Base-by-base conservation (phyloP, 2,113 vertebrate species). In the Gambusia affinis region DNA sequence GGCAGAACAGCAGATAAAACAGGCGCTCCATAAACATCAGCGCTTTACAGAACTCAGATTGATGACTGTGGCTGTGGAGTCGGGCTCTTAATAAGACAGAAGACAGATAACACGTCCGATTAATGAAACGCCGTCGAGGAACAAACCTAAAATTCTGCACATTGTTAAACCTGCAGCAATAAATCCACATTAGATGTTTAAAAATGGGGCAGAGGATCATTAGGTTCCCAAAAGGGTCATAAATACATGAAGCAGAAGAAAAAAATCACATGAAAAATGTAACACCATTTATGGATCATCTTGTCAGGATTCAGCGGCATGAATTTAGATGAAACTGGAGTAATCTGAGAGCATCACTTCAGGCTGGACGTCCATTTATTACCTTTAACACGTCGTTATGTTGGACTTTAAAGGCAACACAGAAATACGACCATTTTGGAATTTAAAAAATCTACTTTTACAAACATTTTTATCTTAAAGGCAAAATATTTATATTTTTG, bases 1-100 rank as follows among this genome's bases (percentile, higher is more conserved):
- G 27, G 80, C 19, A 80, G 27, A 73, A 28, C 42, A 44, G 61
- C 0, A 47, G 37, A 68, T 30, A 60, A 64, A 47, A 37, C n/a
- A 4, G 37, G 37, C 22, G 24, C 24, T 10, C 51, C 24, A 57
- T 57, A 57, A 57, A 57, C 51, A 57, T 57, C 24, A 10, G 8
- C 8, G 51, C 17, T 57, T 10, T 57, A n/a, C 22, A 57, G 24
- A 8, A 57, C 8, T 57, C 51, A 57, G 51, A 57, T 57, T 57
- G 17, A 57, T 57, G 51, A 57, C 51, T 24, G 5, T n/a, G 51
- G 17, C 51, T 24, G 8, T 10, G 51, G 24, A 57, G 51, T n/a
- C 51, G 8, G 51, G 51, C 51, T 57, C 51, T 57, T 57, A 57
- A 57, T 57, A 57, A 57, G 22, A 57, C 51, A 57, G 51, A 57